These are phyloP conservation scores for Rhodophaea formosa DNA, from an alignment of 2,888 invertebrate species.

Conservation along the genomic window DNA sequence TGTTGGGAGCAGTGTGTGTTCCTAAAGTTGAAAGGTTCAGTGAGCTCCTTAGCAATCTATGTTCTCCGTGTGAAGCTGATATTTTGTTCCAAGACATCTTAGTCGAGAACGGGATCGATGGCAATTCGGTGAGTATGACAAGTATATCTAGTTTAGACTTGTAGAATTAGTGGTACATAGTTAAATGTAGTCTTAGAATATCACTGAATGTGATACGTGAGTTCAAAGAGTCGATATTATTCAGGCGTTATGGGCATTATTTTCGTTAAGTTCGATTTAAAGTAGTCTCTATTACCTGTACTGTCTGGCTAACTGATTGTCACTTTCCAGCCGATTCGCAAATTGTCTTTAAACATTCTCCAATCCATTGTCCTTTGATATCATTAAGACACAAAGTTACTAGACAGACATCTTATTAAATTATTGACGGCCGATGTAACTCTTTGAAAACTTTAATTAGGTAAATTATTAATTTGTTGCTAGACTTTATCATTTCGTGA, in stretches of 20 bases:
- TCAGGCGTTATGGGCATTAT: too few relatives aligned
- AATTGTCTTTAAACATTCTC: not conserved
- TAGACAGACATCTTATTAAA: not conserved
- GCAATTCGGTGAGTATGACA: slow-evolving; percentile 39
- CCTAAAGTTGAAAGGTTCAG: slow-evolving; percentile 77
- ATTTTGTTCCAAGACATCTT: slow-evolving; percentile 72
- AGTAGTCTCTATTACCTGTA: too few relatives aligned
- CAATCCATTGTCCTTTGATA: not conserved
- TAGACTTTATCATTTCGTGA: not conserved
- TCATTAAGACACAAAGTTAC: not conserved
- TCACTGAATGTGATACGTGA: too few relatives aligned
- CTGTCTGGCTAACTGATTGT: too few relatives aligned
- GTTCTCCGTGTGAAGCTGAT: slow-evolving; percentile 74
- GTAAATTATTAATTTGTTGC: not conserved
- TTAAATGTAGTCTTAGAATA: not conserved
- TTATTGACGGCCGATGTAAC: not conserved
- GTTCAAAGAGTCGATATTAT: too few relatives aligned
- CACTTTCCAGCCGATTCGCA: too few relatives aligned
- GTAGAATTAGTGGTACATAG: not conserved
- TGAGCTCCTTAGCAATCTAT: slow-evolving; percentile 76
- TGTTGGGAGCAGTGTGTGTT: slow-evolving; percentile 74
- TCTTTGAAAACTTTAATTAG: not conserved
- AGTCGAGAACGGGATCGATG: slow-evolving; percentile 67
- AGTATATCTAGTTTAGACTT: not conserved
- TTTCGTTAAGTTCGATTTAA: too few relatives aligned